Base-by-base conservation (phyloP, 2,888 invertebrate genomes). In the Drosophila sordidula region DNA sequence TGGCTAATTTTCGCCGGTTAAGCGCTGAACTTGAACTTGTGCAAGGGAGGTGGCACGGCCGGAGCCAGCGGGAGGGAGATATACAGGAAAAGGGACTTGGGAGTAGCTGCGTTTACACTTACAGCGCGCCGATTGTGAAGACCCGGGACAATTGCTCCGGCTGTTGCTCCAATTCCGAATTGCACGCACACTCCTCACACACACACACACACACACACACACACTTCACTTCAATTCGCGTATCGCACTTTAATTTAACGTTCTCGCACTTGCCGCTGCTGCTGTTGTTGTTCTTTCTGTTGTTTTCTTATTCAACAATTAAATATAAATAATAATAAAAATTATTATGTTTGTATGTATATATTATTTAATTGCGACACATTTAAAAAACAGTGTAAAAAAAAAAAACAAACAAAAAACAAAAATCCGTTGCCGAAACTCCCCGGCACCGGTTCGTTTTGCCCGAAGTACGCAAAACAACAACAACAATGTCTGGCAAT, bases 21-120 rank as follows among this genome's bases (percentile, higher is more conserved):
- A 75, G 34, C 49, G 51, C 63, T 75, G 75, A 80, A 76, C 75
- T 75, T 75, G 75, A 79, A 80, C 80, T 75, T 75, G 76, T 29
- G 62, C 63, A 54, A 62, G 16, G 14, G 34, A 1, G 25, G 11
- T 39, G 39, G 44, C 34, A 57, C 14, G 25, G 14, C 4, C 6
- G 1, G 22, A 5, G 32, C 34, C 11, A 32, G 39, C 14, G 29
- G 25, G 26, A 11, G 38, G 8, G 26, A 26, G 26, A 26, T 1
- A 32, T 34, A 12, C 29, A 42, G 22, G 11, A 32, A 52, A 29
- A 25, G 26, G 25, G 18, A 38, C 25, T 39, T 26, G 22, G 16
- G 9, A 6, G 42, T 4, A 14, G 5, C 14, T 38, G 41, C 52
- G 26, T 38, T 59, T 41, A 42, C 36, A 74, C 54, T 74, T 62